phyloP scores from a whole-genome alignment of 2,888 invertebrate species.

The Epinotia bilunana region DNA sequence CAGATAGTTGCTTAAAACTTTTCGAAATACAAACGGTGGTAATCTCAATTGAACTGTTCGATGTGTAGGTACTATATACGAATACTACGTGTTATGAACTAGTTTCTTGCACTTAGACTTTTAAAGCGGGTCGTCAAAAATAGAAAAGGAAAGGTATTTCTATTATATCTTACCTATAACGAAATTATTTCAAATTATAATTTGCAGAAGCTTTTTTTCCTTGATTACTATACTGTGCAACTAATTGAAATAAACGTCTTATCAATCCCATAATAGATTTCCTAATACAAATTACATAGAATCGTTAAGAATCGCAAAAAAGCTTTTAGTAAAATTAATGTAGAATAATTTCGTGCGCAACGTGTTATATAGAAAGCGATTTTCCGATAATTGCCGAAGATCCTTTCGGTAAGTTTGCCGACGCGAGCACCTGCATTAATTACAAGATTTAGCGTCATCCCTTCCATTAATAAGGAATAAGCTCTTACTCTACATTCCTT shows the following conservation, averaged over 20 bases:
- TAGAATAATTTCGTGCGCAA: slow-evolving; percentile 67
- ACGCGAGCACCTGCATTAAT: slow-evolving; percentile 80
- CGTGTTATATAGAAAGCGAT: slow-evolving; percentile 69
- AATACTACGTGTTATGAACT: background rate
- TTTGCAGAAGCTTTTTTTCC: background rate
- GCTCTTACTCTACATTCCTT: slow-evolving; percentile 55
- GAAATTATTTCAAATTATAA: background rate
- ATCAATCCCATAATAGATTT: slow-evolving; percentile 10
- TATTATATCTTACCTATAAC: background rate
- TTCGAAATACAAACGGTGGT: slow-evolving; percentile 16
- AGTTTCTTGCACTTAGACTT: background rate
- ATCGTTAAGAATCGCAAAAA: slow-evolving; percentile 61
- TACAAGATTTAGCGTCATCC: slow-evolving; percentile 79
- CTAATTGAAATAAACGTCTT: slow-evolving; percentile 1
- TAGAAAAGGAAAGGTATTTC: no score
- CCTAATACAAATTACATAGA: slow-evolving; percentile 52
- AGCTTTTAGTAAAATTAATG: slow-evolving; percentile 71
- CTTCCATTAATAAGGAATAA: slow-evolving; percentile 78
- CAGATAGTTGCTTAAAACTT: slow-evolving; percentile 35
- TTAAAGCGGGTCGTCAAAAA: background rate
- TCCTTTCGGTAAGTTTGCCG: slow-evolving; percentile 64
- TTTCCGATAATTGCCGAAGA: slow-evolving; percentile 75
- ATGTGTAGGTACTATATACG: no score
- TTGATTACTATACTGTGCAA: background rate
- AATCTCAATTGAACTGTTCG: background rate